Evolutionary conservation across 2,113 vertebrate genomes (phyloP).

Genomic region (Eulacestoma nigropectus): DNA sequence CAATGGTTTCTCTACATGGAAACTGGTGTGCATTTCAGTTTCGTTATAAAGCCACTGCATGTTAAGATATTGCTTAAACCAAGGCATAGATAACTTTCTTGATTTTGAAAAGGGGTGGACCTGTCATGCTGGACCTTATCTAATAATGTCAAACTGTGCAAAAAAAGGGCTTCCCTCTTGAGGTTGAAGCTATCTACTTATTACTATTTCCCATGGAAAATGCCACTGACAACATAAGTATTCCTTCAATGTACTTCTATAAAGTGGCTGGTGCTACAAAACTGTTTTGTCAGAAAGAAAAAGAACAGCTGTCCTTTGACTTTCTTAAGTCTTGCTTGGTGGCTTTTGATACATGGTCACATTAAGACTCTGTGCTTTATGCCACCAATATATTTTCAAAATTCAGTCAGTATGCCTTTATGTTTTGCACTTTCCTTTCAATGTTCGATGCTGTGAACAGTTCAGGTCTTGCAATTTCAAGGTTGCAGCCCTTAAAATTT

Average conservation of each 20-base stretch:
- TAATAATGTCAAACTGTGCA: neutral
- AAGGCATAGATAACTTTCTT: neutral
- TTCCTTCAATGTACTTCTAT: neutral
- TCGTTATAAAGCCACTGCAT: neutral
- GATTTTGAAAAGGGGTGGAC: neutral
- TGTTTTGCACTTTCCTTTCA: neutral
- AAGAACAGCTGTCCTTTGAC: neutral
- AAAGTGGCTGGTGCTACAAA: neutral
- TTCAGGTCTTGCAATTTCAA: neutral
- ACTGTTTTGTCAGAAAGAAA: neutral
- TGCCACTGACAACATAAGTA: neutral
- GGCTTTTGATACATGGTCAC: neutral
- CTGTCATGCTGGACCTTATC: neutral
- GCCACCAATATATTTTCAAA: neutral
- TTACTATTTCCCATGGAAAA: neutral
- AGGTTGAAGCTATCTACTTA: neutral
- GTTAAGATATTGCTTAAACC: neutral
- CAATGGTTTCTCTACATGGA: neutral
- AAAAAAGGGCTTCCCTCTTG: neutral
- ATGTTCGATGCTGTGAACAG: neutral
- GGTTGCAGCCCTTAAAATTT: neutral
- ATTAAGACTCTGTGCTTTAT: neutral
- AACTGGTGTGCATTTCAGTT: neutral
- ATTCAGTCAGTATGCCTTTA: neutral
- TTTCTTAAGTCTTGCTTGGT: neutral